Evolutionary conservation across 2,888 invertebrate genomes (phyloP).

Genomic region (Sarcophaga variegata): DNA sequence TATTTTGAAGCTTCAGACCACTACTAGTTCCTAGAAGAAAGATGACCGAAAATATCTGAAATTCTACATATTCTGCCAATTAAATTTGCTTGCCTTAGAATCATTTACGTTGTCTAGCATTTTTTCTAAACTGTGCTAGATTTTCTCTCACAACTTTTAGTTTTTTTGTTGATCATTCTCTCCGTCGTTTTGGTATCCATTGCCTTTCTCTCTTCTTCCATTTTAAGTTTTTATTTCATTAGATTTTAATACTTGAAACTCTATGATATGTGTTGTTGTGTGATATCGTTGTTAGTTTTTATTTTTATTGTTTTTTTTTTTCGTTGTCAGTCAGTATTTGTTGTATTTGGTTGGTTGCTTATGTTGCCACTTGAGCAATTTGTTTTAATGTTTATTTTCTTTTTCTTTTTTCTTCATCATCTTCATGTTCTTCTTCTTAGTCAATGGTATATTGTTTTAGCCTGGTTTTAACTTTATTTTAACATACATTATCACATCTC

Average conservation of each 20-base stretch:
- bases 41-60: too few relatives aligned
- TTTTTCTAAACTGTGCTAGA: too few relatives aligned
- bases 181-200: background rate
- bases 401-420: background rate
- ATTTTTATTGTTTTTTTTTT: background rate
- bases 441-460: background rate
- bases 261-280: background rate
- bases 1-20: too few relatives aligned
- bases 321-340: conserved; percentile 11
- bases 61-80: too few relatives aligned
- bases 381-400: conserved; percentile 71
- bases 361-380: conserved; percentile 75
- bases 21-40: too few relatives aligned
- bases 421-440: too few relatives aligned
- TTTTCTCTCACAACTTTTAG: too few relatives aligned
- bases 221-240: conserved; percentile 14
- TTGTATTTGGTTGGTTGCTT: conserved; percentile 44
- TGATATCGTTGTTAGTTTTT: background rate
- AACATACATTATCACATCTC: conserved; percentile 24
- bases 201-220: conserved; percentile 5
- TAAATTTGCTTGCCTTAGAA: too few relatives aligned
- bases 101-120: too few relatives aligned
- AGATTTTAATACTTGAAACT: conserved; percentile 25
- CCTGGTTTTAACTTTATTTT: conserved; percentile 37
- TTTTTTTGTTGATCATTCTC: background rate